phyloP scores from a whole-genome alignment of 2,113 vertebrate species.

The Eira barbara region DNA sequence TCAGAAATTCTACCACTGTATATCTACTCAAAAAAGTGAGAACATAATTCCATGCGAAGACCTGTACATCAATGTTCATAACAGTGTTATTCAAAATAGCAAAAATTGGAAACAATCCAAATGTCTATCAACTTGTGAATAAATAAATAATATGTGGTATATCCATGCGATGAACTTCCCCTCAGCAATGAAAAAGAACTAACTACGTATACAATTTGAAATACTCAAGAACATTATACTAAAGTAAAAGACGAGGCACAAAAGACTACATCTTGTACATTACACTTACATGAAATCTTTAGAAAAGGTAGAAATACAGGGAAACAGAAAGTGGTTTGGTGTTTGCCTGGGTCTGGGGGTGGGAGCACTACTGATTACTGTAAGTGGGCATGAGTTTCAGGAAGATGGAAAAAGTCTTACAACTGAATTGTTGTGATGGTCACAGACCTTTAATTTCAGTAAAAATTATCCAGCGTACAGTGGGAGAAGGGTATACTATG shows the following conservation, averaged over 20 bases:
- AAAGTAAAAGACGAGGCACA: neutral
- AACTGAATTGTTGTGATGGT: neutral
- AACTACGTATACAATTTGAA: neutral
- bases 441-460: neutral
- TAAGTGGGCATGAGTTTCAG: neutral
- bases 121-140: neutral
- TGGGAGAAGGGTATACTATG: neutral
- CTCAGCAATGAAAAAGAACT: neutral
- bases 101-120: neutral
- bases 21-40: neutral
- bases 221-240: neutral
- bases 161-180: neutral
- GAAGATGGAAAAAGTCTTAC: neutral
- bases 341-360: neutral
- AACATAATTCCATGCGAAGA: neutral
- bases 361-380: neutral
- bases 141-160: neutral
- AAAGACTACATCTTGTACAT: neutral
- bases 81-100: slow-evolving; percentile 4
- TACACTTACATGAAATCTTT: neutral
- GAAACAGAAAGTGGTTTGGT: neutral
- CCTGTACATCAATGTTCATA: neutral
- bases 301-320: neutral
- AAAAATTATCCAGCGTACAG: neutral
- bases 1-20: neutral